phyloP scores from a whole-genome alignment of 2,888 invertebrate species.

The Aradus depressus region DNA sequence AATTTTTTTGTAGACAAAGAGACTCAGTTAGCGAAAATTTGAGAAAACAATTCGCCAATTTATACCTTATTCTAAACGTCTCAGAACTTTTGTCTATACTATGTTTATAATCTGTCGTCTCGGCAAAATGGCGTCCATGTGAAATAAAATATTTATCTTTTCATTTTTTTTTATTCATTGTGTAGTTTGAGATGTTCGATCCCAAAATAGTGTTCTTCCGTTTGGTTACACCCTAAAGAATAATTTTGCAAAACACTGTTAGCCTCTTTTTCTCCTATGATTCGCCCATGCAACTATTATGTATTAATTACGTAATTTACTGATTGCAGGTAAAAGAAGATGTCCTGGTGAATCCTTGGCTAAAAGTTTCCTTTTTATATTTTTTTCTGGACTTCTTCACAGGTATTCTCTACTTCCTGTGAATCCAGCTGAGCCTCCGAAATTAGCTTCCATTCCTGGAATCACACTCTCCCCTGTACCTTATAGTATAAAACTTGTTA shows the following conservation, averaged over 20 bases:
- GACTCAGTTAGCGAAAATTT: no score
- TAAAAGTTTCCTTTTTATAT: constrained; percentile 48
- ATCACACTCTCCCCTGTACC: constrained; percentile 47
- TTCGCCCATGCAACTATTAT: not conserved
- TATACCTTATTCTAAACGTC: no score
- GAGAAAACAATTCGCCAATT: no score
- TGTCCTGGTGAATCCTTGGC: constrained; percentile 54
- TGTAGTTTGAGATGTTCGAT: not conserved
- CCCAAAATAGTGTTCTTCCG: not conserved
- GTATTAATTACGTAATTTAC: constrained; percentile 8
- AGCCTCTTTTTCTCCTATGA: not conserved
- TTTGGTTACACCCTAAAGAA: not conserved
- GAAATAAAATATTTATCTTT: no score
- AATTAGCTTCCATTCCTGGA: constrained; percentile 44
- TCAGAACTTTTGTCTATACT: no score
- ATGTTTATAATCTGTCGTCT: no score
- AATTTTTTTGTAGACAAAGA: no score
- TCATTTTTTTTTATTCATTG: no score
- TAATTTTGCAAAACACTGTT: not conserved
- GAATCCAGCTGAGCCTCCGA: constrained; percentile 37
- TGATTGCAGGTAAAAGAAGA: constrained; percentile 46
- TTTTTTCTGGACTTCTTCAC: constrained; percentile 47
- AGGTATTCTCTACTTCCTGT: constrained; percentile 38
- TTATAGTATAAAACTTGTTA: constrained; percentile 31
- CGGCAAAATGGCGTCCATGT: no score